Conservation (phyloP, 2,113 vertebrate genomes). For the Lophotis ruficrista region DNA sequence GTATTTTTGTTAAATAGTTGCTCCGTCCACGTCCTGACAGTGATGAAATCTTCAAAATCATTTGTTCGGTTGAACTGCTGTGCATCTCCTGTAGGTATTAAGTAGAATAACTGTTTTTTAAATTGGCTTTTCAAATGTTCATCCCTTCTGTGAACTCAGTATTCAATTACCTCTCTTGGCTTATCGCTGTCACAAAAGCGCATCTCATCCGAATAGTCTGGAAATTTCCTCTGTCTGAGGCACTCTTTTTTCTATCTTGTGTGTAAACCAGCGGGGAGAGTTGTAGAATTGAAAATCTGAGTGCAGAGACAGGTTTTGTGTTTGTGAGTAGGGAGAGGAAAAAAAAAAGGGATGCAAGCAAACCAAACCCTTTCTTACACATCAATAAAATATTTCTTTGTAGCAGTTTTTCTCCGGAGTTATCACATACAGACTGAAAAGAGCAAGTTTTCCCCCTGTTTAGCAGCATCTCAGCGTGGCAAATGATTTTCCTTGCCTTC, state of each 20-base stretch:
- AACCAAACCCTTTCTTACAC: not conserved
- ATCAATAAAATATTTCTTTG: not conserved
- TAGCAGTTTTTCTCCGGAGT: not conserved
- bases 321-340: not conserved
- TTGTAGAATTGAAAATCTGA: not conserved
- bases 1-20: not conserved
- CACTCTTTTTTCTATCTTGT: not conserved
- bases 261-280: not conserved
- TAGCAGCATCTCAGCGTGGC: not conserved
- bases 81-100: not conserved
- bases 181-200: not conserved
- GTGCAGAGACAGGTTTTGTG: not conserved
- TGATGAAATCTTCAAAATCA: not conserved
- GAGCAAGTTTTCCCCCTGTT: rapidly evolving
- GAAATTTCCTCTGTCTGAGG: not conserved
- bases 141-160: not conserved
- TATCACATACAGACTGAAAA: not conserved
- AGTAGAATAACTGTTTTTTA: not conserved
- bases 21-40: not conserved
- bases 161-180: not conserved
- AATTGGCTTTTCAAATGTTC: not conserved
- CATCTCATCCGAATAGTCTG: not conserved
- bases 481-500: not conserved
- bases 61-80: not conserved
- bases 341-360: not conserved